Percentiles rank a stretch among this genome's conserved stretches.
phyloP scores from a whole-genome alignment of 2,113 vertebrate species.

The Nymphicus hollandicus region DNA sequence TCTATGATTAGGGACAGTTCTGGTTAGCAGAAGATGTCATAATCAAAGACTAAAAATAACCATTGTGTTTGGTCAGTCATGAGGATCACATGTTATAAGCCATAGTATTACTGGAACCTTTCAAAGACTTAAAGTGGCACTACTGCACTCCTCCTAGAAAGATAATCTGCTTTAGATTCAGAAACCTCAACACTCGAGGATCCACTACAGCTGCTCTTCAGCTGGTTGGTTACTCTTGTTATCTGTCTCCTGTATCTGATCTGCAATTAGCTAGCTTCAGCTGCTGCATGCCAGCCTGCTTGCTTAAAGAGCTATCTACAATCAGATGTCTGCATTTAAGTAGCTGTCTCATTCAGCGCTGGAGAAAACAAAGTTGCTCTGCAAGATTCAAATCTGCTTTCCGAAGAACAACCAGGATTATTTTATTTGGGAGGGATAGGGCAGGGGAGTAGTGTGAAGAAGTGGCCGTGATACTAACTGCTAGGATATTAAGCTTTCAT shows the following conservation, averaged over 20 bases:
- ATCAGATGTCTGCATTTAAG: neutral
- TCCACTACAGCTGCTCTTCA: neutral
- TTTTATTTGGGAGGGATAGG: neutral
- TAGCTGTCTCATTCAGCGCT: neutral
- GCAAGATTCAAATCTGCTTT: neutral
- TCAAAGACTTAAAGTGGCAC: neutral
- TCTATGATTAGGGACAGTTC: neutral
- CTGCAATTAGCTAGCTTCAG: constrained; percentile 2
- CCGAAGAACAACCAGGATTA: neutral
- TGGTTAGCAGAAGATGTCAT: neutral
- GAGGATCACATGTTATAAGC: neutral
- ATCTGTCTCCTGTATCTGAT: neutral
- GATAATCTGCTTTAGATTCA: constrained; percentile 17
- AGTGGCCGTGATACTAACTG: neutral
- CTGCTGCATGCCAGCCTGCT: neutral
- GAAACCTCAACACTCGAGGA: neutral
- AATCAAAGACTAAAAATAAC: constrained; percentile 33
- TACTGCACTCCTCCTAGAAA: neutral
- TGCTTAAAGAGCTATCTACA: neutral
- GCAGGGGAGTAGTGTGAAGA: neutral
- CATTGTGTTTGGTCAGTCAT: neutral
- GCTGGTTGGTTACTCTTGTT: neutral
- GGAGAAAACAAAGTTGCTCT: neutral
- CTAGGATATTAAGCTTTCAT: neutral
- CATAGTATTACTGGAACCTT: neutral